phyloP scores from a whole-genome alignment of 1,140 invertebrate species.

The Lordiphosa clarofinis region DNA sequence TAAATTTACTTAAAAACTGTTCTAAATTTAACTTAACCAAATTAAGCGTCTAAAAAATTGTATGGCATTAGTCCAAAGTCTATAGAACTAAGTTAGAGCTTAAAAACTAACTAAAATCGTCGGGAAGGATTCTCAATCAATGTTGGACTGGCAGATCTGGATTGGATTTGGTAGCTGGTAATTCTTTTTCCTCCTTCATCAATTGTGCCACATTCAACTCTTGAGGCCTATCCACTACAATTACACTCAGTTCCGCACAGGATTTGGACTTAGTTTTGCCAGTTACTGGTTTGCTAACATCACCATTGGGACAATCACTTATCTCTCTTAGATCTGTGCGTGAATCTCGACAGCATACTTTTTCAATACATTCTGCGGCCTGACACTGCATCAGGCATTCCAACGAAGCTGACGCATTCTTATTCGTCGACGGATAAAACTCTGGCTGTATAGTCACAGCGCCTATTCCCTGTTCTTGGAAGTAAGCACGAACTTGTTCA shows the following conservation, averaged over 20 bases:
- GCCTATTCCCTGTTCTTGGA: slow-evolving; percentile 87
- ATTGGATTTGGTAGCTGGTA: slow-evolving; percentile 18
- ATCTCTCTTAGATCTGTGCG: slow-evolving; percentile 63
- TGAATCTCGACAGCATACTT: slow-evolving; percentile 72
- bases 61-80: slow-evolving; percentile 45
- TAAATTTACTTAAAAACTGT: slow-evolving; percentile 25
- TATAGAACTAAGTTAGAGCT: slow-evolving; percentile 29
- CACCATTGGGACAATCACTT: slow-evolving; percentile 41
- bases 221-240: slow-evolving; percentile 53
- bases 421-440: slow-evolving; percentile 81
- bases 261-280: slow-evolving; percentile 40
- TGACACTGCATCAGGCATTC: slow-evolving; percentile 73
- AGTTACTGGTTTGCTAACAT: neutral
- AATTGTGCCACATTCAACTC: slow-evolving; percentile 46
- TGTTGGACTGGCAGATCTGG: slow-evolving; percentile 9
- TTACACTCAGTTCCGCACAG: slow-evolving; percentile 45
- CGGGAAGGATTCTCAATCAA: slow-evolving; percentile 1
- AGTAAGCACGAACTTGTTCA: slow-evolving; percentile 85
- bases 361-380: slow-evolving; percentile 62
- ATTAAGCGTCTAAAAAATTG: slow-evolving; percentile 46
- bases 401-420: slow-evolving; percentile 52
- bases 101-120: slow-evolving; percentile 68
- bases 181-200: slow-evolving; percentile 20
- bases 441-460: slow-evolving; percentile 90
- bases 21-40: slow-evolving; percentile 24